These are phyloP conservation scores for Perdix hodgsoniae DNA, from an alignment of 2,797 vertebrate genomes.

Conservation along the genomic window DNA sequence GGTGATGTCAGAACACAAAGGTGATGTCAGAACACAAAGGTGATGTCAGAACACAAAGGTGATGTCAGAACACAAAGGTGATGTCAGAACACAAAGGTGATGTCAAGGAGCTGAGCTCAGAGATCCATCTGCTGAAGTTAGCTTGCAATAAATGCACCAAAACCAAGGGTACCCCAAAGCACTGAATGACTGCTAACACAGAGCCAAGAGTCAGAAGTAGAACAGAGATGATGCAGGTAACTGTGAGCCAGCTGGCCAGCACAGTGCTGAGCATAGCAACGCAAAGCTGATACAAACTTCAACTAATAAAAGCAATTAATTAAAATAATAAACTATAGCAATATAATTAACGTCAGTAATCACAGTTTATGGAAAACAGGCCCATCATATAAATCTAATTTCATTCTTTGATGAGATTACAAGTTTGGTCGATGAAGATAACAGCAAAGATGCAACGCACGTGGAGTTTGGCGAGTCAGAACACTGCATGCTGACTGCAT, in stretches of 20 bases:
- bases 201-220: not conserved
- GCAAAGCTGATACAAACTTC: not conserved
- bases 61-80: not conserved
- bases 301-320: constrained; percentile 39
- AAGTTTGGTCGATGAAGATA: not conserved
- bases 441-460: not conserved
- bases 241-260: not conserved
- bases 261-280: not conserved
- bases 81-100: not conserved
- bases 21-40: not conserved
- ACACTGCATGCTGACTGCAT: not conserved
- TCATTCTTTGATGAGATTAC: constrained; percentile 9
- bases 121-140: not conserved
- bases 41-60: not conserved
- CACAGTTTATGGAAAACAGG: not conserved
- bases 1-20: not conserved
- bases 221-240: not conserved
- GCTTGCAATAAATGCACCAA: not conserved
- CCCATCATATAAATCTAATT: not conserved
- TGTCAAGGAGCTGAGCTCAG: not conserved
- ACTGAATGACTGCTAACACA: not conserved
- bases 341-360: not conserved
- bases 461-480: not conserved
- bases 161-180: not conserved
- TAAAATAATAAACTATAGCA: constrained; percentile 8